These are phyloP conservation scores for Folsomia manolachei DNA, from an alignment of 2,888 invertebrate genomes.

Conservation along the genomic window DNA sequence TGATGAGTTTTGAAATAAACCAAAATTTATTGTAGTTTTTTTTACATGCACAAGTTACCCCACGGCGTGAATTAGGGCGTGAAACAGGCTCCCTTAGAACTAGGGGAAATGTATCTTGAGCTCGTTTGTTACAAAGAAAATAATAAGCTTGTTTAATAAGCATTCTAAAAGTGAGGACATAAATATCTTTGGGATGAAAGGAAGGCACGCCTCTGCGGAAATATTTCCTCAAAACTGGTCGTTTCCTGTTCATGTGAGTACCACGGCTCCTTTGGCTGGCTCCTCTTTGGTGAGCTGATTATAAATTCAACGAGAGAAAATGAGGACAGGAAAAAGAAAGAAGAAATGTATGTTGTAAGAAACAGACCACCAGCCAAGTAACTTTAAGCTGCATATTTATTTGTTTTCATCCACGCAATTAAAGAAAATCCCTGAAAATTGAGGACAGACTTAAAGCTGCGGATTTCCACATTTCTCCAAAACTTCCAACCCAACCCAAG, in stretches of 20 bases:
- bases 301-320: not conserved
- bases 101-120: not conserved
- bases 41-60: not conserved
- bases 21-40: not conserved
- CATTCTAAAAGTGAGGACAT: not conserved
- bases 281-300: not conserved
- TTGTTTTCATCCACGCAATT: constrained; percentile 22
- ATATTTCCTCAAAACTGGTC: not conserved
- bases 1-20: not conserved
- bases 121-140: not conserved
- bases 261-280: too few species aligned
- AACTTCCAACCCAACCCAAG: not conserved
- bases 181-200: constrained; percentile 4
- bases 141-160: constrained; percentile 3
- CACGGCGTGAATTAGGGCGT: not conserved
- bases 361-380: not conserved
- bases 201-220: not conserved
- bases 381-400: constrained; percentile 10
- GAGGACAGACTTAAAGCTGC: constrained; percentile 11
- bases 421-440: constrained; percentile 26
- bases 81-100: not conserved
- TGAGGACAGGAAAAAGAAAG: too few species aligned
- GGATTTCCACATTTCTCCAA: constrained; percentile 2
- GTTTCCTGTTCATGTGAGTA: not conserved
- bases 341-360: not conserved